Evolutionary conservation across 2,797 vertebrate species (phyloP).

Genomic region (Tadarida brasiliensis): DNA sequence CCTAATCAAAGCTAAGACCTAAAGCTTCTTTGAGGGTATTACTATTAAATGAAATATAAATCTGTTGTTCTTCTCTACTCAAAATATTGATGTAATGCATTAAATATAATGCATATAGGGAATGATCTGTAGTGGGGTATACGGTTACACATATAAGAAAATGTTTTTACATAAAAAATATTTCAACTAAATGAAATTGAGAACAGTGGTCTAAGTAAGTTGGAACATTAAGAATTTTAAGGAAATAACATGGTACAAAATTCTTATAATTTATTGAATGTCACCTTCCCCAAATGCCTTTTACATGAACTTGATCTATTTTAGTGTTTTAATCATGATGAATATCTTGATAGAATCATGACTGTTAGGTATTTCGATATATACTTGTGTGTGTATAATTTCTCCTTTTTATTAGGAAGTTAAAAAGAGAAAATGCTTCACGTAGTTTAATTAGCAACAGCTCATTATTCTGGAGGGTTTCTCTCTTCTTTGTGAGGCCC

Average conservation of each 20-base stretch:
- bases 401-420: not conserved
- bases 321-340: constrained; percentile 35
- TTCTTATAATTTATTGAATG: constrained; percentile 7
- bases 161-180: not conserved
- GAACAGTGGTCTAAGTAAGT: not conserved
- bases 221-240: not conserved
- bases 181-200: not conserved
- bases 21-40: not conserved
- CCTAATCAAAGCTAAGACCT: not conserved
- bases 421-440: not conserved
- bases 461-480: not conserved
- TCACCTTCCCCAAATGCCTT: not conserved
- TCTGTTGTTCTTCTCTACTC: not conserved
- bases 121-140: not conserved
- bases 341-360: not conserved
- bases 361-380: not conserved
- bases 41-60: not conserved
- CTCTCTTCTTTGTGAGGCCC: not conserved
- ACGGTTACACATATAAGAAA: not conserved
- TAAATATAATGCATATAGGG: not conserved
- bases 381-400: not conserved
- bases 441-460: not conserved
- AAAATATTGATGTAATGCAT: not conserved
- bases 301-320: constrained; percentile 11
- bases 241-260: not conserved